Conservation (phyloP, 1,140 invertebrate genomes). For the Planococcus citri region DNA sequence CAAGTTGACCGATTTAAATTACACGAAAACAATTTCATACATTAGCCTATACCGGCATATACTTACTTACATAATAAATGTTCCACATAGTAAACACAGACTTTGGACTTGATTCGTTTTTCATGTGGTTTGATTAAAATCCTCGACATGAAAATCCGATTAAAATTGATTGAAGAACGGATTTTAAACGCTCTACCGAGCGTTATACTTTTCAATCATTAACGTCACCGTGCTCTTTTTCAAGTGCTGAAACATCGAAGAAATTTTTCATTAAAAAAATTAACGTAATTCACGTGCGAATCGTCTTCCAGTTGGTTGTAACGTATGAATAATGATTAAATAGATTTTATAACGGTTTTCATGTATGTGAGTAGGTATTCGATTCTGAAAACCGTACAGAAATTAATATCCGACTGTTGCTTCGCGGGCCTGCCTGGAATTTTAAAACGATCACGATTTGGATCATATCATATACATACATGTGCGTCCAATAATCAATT, state of each 20-base stretch:
- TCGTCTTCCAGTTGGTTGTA: too few species aligned
- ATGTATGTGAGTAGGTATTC: too few species aligned
- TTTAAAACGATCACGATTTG: background rate
- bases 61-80: too few species aligned
- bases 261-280: background rate
- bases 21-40: too few species aligned
- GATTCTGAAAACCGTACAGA: background rate
- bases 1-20: too few species aligned
- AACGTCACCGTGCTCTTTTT: background rate
- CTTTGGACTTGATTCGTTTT: background rate
- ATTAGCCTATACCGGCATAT: too few species aligned
- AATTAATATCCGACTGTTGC: background rate
- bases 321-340: conserved; percentile 4
- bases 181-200: background rate
- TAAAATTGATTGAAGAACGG: background rate
- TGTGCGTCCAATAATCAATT: too few species aligned
- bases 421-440: background rate
- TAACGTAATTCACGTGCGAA: background rate
- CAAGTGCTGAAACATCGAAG: background rate
- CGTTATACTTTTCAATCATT: background rate
- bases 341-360: background rate
- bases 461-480: too few species aligned
- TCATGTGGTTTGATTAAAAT: background rate
- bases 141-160: background rate
- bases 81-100: background rate